A percentile compares a stretch with the other conserved stretches of the same genome.
Conservation (phyloP, 2,113 vertebrate species). For the Gnathonemus echidnorhynchus region DNA sequence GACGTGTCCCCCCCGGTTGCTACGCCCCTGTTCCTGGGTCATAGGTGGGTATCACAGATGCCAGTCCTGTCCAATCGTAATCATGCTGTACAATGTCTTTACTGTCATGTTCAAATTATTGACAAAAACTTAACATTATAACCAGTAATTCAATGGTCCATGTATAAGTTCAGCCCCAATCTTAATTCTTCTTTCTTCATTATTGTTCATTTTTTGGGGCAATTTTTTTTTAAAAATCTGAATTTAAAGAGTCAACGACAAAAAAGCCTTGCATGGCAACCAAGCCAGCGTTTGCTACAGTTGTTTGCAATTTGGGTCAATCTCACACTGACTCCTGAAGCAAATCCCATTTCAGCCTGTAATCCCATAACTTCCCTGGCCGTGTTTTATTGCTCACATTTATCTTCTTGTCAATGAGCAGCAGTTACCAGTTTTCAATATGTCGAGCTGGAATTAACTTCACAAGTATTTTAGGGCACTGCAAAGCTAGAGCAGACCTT, state of each 20-base stretch:
- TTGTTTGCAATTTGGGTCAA: background rate
- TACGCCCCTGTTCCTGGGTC: background rate
- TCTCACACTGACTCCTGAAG: background rate
- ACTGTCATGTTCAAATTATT: background rate
- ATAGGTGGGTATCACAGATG: background rate
- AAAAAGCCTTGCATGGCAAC: background rate
- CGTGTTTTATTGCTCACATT: background rate
- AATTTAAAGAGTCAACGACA: background rate
- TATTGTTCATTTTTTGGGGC: background rate
- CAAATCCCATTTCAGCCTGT: background rate
- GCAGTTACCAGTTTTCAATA: slow-evolving; percentile 1
- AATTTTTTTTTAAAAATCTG: background rate
- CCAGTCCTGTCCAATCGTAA: background rate
- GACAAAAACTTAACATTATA: background rate
- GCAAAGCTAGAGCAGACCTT: background rate
- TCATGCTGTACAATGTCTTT: background rate
- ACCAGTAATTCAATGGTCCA: background rate
- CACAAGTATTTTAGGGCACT: background rate
- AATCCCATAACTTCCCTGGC: background rate
- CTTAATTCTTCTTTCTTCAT: background rate
- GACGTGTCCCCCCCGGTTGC: too few species aligned
- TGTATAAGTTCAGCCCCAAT: background rate
- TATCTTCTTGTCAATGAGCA: background rate
- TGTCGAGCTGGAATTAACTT: background rate
- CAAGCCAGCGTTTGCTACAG: background rate